Evolutionary conservation across 2,113 vertebrate genomes (phyloP).

Genomic region (Cynopterus brachyotis): DNA sequence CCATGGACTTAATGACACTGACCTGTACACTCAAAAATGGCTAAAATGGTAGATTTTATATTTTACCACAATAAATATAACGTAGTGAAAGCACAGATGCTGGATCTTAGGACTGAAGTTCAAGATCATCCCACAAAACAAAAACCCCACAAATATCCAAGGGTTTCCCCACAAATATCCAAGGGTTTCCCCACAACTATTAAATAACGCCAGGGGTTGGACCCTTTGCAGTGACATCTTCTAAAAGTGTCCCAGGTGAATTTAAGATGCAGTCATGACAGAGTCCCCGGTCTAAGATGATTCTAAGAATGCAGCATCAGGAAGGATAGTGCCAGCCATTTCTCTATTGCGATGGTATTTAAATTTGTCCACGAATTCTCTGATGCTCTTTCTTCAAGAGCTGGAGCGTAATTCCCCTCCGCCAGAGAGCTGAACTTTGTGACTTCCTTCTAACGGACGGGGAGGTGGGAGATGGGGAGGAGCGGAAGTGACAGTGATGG

Average conservation of each 20-base stretch:
- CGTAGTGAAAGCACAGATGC: background rate
- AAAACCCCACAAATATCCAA: no score
- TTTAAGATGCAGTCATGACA: fast-evolving
- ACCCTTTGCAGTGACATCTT: fast-evolving
- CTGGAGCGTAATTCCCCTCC: background rate
- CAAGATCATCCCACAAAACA: background rate
- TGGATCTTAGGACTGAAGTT: background rate
- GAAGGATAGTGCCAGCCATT: background rate
- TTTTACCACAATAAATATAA: background rate
- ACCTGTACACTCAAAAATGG: background rate
- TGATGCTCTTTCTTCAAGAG: background rate
- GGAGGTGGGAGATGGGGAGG: no score
- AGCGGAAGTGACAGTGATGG: no score
- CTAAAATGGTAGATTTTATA: background rate
- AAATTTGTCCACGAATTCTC: background rate
- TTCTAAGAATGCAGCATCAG: background rate
- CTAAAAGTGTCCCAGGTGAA: background rate
- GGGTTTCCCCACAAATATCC: background rate
- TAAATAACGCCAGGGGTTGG: background rate
- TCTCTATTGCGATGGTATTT: background rate
- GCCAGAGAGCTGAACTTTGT: background rate
- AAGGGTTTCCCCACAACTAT: background rate
- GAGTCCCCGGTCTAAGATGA: no score
- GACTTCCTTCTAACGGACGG: background rate
- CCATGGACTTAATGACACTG: background rate